Conservation (phyloP, 2,113 vertebrate species). For the Xiphophorus maculatus region DNA sequence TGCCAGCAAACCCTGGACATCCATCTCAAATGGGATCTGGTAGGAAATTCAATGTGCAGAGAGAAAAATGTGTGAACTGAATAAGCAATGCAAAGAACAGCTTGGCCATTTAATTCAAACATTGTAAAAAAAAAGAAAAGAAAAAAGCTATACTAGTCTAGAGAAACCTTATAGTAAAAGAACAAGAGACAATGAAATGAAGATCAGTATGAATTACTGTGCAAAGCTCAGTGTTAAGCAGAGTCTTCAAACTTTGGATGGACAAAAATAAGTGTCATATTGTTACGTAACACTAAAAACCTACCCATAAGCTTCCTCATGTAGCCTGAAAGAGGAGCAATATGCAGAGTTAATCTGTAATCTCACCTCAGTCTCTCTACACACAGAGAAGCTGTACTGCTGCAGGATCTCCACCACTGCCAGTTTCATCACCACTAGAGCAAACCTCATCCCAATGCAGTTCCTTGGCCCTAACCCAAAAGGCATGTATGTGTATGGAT, state of each 20-base stretch:
- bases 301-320: background rate
- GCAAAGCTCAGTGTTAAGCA: background rate
- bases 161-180: background rate
- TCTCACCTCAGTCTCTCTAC: conserved; percentile 84
- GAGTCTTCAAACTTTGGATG: conserved; percentile 20
- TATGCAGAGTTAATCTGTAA: background rate
- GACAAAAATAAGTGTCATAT: background rate
- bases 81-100: background rate
- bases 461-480: conserved; percentile 86
- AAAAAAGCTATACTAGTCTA: background rate
- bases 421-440: conserved; percentile 79
- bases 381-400: conserved; percentile 79
- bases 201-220: background rate
- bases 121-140: background rate
- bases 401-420: conserved; percentile 77
- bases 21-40: conserved; percentile 82
- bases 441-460: conserved; percentile 86
- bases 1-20: conserved; percentile 54
- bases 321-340: background rate
- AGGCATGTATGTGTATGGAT: conserved; percentile 81
- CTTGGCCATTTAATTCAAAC: background rate
- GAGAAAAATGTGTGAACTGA: background rate
- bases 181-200: background rate
- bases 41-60: background rate
- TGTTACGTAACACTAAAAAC: conserved; percentile 18